Percentiles rank a stretch among this genome's conserved stretches.
phyloP scores from a whole-genome alignment of 1,140 invertebrate genomes.

The Forficula auricularia region DNA sequence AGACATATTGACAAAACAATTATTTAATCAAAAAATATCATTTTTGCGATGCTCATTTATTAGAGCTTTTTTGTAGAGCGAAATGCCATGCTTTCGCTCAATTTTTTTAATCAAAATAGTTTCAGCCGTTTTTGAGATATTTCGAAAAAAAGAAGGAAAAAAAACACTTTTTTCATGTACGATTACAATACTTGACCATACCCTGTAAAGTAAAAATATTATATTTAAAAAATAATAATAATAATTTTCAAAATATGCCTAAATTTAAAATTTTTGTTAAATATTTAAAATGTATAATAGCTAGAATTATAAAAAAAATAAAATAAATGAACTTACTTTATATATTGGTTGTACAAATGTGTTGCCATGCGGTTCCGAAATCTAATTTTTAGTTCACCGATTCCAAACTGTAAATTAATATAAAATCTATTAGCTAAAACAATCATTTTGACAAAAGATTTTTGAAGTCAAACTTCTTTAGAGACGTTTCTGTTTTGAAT shows the following conservation, averaged over 20 bases:
- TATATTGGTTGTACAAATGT: slow-evolving; percentile 77
- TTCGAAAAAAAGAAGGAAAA: neutral
- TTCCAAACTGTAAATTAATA: slow-evolving; percentile 55
- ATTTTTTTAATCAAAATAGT: too few species aligned
- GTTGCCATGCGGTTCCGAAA: slow-evolving; percentile 76
- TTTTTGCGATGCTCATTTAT: too few species aligned
- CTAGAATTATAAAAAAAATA: slow-evolving; percentile 4
- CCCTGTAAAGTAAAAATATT: neutral
- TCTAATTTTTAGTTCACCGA: slow-evolving; percentile 80
- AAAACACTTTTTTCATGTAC: neutral
- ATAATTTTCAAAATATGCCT: neutral
- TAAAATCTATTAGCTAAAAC: too few species aligned
- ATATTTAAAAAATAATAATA: neutral
- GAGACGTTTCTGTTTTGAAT: too few species aligned
- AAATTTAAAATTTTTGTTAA: neutral
- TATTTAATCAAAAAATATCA: too few species aligned
- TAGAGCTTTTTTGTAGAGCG: too few species aligned
- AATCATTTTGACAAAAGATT: too few species aligned
- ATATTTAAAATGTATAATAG: neutral
- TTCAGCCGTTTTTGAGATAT: too few species aligned
- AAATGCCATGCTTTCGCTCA: too few species aligned
- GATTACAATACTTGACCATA: neutral
- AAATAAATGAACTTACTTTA: slow-evolving; percentile 52
- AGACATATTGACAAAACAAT: too few species aligned
- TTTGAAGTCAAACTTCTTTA: too few species aligned